Percentiles rank a stretch among this genome's conserved stretches.
Conservation (phyloP, 2,888 invertebrate species). For the Aleiodes leptofemur region DNA sequence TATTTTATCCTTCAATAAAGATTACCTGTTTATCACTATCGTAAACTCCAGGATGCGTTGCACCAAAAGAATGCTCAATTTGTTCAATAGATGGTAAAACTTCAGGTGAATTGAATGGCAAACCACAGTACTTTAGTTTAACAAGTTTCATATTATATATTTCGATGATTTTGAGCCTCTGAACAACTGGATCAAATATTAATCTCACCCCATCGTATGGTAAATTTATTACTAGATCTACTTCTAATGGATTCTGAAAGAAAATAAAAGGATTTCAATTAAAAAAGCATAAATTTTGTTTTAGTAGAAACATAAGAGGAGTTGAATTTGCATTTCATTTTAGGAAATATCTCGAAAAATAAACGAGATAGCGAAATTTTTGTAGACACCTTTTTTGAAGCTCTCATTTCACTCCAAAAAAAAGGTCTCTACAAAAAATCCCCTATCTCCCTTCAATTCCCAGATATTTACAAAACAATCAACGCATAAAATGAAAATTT, state of each 20-base stretch:
- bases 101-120: conserved; percentile 94
- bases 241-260: conserved; percentile 91
- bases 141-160: conserved; percentile 98
- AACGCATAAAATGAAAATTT: neutral
- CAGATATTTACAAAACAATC: neutral
- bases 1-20: neutral
- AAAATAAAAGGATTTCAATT: neutral
- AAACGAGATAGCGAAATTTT: too few relatives aligned
- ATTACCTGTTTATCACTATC: conserved; percentile 91
- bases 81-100: conserved; percentile 97
- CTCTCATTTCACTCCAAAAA: too few relatives aligned
- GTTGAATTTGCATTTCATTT: too few relatives aligned
- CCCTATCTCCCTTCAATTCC: too few relatives aligned
- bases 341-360: too few relatives aligned
- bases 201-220: conserved; percentile 97
- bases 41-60: conserved; percentile 98
- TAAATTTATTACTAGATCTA: conserved; percentile 97
- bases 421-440: too few relatives aligned
- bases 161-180: conserved; percentile 97
- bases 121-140: conserved; percentile 95
- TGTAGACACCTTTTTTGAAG: too few relatives aligned
- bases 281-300: too few relatives aligned
- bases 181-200: conserved; percentile 96
- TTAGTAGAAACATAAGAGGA: too few relatives aligned
- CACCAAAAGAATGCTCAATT: conserved; percentile 99